These are phyloP conservation scores for Tipula vernalis DNA, from an alignment of 2,888 invertebrate genomes.

Conservation along the genomic window DNA sequence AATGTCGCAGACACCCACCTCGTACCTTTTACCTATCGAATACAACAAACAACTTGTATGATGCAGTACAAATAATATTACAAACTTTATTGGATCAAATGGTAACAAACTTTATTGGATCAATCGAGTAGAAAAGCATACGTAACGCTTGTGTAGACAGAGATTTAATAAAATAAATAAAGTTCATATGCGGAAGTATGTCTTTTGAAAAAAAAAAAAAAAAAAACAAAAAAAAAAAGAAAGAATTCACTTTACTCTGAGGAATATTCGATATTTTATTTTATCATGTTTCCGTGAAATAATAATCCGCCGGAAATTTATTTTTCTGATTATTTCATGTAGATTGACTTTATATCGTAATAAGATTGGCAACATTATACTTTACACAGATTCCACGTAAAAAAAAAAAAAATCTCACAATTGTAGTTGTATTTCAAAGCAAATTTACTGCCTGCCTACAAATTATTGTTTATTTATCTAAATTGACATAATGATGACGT, in stretches of 20 bases:
- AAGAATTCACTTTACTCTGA: background rate
- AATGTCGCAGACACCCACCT: too few species aligned
- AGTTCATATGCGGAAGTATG: background rate
- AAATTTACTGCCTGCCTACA: background rate
- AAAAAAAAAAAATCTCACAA: background rate
- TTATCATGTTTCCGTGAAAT: background rate
- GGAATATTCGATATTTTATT: background rate
- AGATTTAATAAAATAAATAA: too few species aligned
- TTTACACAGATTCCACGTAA: background rate
- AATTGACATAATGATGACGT: background rate
- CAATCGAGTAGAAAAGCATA: too few species aligned
- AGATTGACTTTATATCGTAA: background rate
- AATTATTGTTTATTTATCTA: background rate
- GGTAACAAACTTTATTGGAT: too few species aligned
- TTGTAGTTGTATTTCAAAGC: background rate
- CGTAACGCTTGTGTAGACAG: too few species aligned
- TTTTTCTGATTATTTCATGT: background rate
- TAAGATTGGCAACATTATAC: background rate
- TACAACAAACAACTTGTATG: too few species aligned
- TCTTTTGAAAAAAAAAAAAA: too few species aligned
- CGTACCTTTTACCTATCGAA: too few species aligned
- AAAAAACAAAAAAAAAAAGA: too few species aligned
- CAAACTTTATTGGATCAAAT: too few species aligned
- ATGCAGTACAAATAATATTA: too few species aligned
- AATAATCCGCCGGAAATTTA: background rate